Conservation (phyloP, 2,113 vertebrate genomes). For the Channa maculata region DNA sequence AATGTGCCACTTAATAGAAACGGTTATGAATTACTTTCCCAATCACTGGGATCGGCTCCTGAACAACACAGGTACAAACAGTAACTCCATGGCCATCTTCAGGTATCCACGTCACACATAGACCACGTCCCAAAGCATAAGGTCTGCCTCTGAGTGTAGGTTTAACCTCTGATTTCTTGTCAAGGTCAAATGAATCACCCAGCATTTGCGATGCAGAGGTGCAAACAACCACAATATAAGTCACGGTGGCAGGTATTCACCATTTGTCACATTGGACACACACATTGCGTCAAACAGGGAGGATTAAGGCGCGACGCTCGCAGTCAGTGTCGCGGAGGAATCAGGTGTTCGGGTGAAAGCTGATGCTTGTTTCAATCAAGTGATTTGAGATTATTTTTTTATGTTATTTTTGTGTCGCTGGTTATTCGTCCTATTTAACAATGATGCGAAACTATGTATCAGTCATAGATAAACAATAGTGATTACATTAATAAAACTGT, state of each 20-base stretch:
- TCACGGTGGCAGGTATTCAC: slow-evolving; percentile 4
- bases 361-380: neutral
- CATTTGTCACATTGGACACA: neutral
- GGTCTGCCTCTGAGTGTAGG: slow-evolving; percentile 1
- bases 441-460: neutral
- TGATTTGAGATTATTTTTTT: neutral
- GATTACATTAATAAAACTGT: neutral
- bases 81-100: slow-evolving; percentile 32
- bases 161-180: slow-evolving; percentile 62
- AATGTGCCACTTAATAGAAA: neutral
- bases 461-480: neutral
- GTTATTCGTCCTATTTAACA: neutral
- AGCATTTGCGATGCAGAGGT: neutral
- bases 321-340: slow-evolving; percentile 25
- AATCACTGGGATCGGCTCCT: neutral
- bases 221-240: neutral
- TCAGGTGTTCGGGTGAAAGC: slow-evolving; percentile 45
- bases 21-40: neutral
- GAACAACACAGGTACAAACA: slow-evolving; percentile 28
- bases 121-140: slow-evolving; percentile 6
- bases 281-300: slow-evolving; percentile 29
- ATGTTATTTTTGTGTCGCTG: no score
- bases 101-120: slow-evolving; percentile 16
- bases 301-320: slow-evolving; percentile 35
- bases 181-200: slow-evolving; percentile 72